These are phyloP conservation scores for Thymelicus acteon DNA, from an alignment of 2,888 invertebrate species.

Conservation along the genomic window DNA sequence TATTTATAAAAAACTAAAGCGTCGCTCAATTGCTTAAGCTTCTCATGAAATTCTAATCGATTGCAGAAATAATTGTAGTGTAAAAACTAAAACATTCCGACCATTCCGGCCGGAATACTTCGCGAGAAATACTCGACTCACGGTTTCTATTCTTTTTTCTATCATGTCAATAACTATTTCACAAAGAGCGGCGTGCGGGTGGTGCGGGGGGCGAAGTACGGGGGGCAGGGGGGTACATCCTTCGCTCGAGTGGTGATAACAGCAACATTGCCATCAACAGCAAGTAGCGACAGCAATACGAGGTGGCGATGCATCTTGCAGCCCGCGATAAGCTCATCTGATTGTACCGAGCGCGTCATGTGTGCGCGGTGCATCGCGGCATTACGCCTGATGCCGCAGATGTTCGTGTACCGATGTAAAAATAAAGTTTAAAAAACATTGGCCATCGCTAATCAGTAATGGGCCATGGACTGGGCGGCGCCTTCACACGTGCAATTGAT, in stretches of 20 bases:
- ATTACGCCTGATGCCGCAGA: background rate
- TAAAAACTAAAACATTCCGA: constrained; percentile 33
- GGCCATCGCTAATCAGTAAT: constrained; percentile 26
- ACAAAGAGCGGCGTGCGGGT: constrained; percentile 8
- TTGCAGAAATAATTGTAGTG: constrained; percentile 20
- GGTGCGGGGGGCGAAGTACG: background rate
- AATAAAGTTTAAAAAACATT: constrained; percentile 28
- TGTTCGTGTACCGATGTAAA: background rate
- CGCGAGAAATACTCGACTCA: constrained; percentile 23
- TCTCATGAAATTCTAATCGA: constrained; percentile 35
- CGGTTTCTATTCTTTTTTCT: constrained; percentile 29
- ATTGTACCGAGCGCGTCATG: background rate
- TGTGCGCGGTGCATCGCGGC: background rate
- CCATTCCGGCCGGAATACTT: constrained; percentile 24
- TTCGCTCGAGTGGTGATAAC: constrained; percentile 9
- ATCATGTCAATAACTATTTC: constrained; percentile 25
- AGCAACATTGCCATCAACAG: background rate
- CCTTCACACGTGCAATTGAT: constrained; percentile 45
- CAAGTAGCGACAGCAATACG: background rate
- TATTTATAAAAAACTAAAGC: constrained; percentile 21
- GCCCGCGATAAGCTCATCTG: background rate
- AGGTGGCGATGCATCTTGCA: background rate
- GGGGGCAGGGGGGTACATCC: background rate
- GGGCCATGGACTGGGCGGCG: background rate
- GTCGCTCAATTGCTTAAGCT: constrained; percentile 17